Evolutionary conservation across 2,888 invertebrate genomes (phyloP), one percentile per base, ranked within the genome.

Genomic region (Drosophila mimica): DNA sequence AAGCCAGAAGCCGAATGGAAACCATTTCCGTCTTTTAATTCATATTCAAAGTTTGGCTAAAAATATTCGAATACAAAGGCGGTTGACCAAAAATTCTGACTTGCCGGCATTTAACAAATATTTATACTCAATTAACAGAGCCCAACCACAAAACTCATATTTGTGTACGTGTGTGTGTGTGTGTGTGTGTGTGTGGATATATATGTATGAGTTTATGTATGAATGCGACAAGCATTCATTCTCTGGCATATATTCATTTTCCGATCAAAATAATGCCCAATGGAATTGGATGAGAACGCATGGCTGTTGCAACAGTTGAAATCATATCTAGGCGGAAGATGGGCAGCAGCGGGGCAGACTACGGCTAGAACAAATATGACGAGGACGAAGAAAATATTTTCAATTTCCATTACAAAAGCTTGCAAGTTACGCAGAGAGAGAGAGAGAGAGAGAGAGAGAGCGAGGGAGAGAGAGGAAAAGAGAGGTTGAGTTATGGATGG

Each of bases 381-480:
- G 62, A 72, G 71, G 69, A 70, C 74, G 82, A 70, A 61, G 78
- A 83, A 85, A 88, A 88, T 83, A 86, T 86, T 86, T 86, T 88
- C 83, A 88, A 88, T 86, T 86, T 86, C 80, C 86, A 86, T 88
- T 88, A 83, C 83, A 88, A 86, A 88, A 86, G 77, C 76, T 71
- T 52, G 67, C 33, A 51, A 49, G 30, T 34, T 40, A 4, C 34
- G 13, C 25, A 54, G 31, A 9, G n/a, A 49, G 9, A 25, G 34
- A 34, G 11, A 48, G 57, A 38, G 7, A 30, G 7, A 11, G 17
- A n/a, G n/a, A 17, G 20, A 31, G 17, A 52, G 31, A 53, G 33
- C 20, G 15, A 34, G 64, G 25, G 15, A 25, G 13, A 61, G 51
- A 7, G 34, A 25, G 11, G 25, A 25, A 25, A 25, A 43, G 66